Conservation (phyloP, 2,888 invertebrate species). For the Agrilus mali region DNA sequence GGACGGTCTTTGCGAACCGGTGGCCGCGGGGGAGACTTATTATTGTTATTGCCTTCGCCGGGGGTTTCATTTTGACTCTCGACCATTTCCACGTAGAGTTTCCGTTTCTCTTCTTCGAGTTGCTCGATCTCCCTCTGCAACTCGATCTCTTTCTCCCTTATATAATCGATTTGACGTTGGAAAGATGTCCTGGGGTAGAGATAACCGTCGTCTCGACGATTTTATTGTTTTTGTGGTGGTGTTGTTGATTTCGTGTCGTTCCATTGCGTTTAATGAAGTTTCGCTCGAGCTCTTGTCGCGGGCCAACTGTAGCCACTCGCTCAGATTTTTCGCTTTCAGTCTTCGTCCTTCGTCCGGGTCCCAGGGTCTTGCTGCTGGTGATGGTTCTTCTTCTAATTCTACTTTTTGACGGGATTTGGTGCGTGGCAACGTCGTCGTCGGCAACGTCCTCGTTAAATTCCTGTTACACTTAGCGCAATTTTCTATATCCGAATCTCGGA, state of each 20-base stretch:
- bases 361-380: too few species aligned
- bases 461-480: constrained; percentile 25
- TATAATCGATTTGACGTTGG: constrained; percentile 52
- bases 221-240: constrained; percentile 9
- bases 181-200: constrained; percentile 52
- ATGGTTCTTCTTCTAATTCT: too few species aligned
- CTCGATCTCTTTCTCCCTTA: constrained; percentile 53
- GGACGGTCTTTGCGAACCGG: constrained; percentile 16
- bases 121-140: constrained; percentile 51
- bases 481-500: constrained; percentile 37
- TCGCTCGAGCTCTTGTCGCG: constrained; percentile 26
- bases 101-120: constrained; percentile 44
- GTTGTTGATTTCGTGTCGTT: constrained; percentile 14
- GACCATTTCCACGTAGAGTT: constrained; percentile 26
- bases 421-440: background rate
- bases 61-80: constrained; percentile 15
- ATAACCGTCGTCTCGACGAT: constrained; percentile 33
- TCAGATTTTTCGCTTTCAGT: constrained; percentile 30
- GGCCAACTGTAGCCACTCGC: constrained; percentile 40
- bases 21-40: constrained; percentile 5
- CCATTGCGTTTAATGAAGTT: constrained; percentile 1
- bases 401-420: too few species aligned
- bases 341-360: constrained; percentile 15
- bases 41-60: too few species aligned
- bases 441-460: too few species aligned